Base-by-base conservation (phyloP, 2,888 invertebrate species). In the Lacanobia wlatinum region DNA sequence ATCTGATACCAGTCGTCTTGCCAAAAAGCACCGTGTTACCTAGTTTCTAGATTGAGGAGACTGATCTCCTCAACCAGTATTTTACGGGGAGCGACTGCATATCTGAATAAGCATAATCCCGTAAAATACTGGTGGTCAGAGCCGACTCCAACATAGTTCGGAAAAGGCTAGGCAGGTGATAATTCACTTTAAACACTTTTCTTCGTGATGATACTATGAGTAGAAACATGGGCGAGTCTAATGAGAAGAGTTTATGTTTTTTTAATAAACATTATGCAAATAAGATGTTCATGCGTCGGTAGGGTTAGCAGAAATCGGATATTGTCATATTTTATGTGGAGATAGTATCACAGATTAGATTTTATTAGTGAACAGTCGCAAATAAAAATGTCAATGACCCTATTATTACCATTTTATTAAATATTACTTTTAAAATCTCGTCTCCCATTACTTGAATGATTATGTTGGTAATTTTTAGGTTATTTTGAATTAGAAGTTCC, bases 201-300 rank as follows among this genome's bases (percentile, higher is more conserved):
- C 61, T 78, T 64, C 12, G 53, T 38, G 73, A 78, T 21, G 12
- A 60, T 76, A 77, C 64, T 61, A 38, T 18, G 28, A 21, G 43
- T 68, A 56, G 71, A 59, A 74, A 69, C 80, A 83, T 80, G 62
- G 62, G 23, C 56, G 63, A 71, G 64, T 80, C 78, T 89, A 86
- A 90, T 88, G 86, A 87, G 83, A 82, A 58, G 72, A 68, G 73
- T 83, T 88, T 88, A 86, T 85, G 82, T 84, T 85, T 87, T 89
- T 90, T 89, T 87, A 89, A 90, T 90, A 89, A 87, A 87, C 86
- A 88, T 90, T 89, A 91, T 90, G 90, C 81, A 87, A 89, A 91
- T 89, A 78, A 66, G 61, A 76, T 71, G 83, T 83, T 69, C 56
- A 55, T 80, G 23, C 73, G 72, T 67, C 23, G 28, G 38, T 62